phyloP scores from a whole-genome alignment of 1,140 invertebrate genomes.

The Drosophila ogumai region DNA sequence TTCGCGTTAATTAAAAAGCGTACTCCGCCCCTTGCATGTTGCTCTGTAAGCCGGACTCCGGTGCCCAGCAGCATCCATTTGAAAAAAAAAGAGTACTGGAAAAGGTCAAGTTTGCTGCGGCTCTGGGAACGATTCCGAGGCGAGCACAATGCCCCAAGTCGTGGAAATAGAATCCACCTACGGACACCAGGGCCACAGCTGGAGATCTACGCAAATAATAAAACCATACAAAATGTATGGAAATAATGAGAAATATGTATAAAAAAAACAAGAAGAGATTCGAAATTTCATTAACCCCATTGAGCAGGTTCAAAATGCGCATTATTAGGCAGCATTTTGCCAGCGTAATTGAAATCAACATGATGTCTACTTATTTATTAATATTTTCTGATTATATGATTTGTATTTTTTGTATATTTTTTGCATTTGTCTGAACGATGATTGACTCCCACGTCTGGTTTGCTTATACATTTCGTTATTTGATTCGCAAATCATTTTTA shows the following conservation, averaged over 20 bases:
- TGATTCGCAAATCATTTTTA: slow-evolving; percentile 58
- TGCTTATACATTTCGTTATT: slow-evolving; percentile 58
- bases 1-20: slow-evolving; percentile 55
- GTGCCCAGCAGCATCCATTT: slow-evolving; percentile 1
- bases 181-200: slow-evolving; percentile 14
- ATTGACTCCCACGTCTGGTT: slow-evolving; percentile 75
- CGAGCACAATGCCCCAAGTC: slow-evolving; percentile 29
- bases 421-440: slow-evolving; percentile 36
- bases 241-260: not conserved
- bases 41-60: slow-evolving; percentile 10
- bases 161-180: slow-evolving; percentile 49
- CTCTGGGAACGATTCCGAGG: slow-evolving; percentile 43
- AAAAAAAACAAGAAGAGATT: slow-evolving; percentile 27
- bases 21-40: slow-evolving; percentile 53
- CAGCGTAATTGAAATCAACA: slow-evolving; percentile 80
- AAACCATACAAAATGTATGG: slow-evolving; percentile 10
- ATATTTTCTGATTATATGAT: slow-evolving; percentile 38
- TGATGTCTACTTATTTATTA: slow-evolving; percentile 75
- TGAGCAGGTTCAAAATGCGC: slow-evolving; percentile 41
- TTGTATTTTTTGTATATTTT: slow-evolving; percentile 34
- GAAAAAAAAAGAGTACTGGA: slow-evolving; percentile 16
- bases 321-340: slow-evolving; percentile 49
- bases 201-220: slow-evolving; percentile 36
- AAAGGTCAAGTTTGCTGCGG: slow-evolving; percentile 67
- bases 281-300: slow-evolving; percentile 76